Evolutionary conservation across 2,888 invertebrate genomes (phyloP), one percentile per base, ranked within the genome.

Genomic region (Andrena flavipes): DNA sequence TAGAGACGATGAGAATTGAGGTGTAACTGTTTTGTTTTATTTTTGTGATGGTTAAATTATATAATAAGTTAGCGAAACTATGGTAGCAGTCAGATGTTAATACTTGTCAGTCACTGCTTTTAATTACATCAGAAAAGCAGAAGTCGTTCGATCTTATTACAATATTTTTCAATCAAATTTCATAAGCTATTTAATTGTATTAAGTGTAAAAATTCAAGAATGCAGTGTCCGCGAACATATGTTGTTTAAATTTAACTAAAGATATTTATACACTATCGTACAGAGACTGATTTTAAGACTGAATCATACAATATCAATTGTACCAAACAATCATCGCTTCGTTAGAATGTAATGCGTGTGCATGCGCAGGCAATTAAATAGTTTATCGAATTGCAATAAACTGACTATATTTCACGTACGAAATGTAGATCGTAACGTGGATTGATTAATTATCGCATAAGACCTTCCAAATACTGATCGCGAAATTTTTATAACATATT

Each of bases 1-100:
- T 88, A 74, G 81, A 79, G 67, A 89, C 91, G 7, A 90, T 29
- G 92, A 42, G 20, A 69, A 13, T 49, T 82, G 26, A 79, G 29
- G 8, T 23, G 62, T 26, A 42, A 30, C 23, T 42, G 35, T 68
- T 8, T 8, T 20, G 42, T 56, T 30, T 76, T 42, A 4, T 23
- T 64, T 16, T 16, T 62, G 5, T 51, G 59, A 70, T n/a, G 35
- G 20, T 35, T 35, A 23, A 64, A 26, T 26, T 64, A 42, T 30
- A 23, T 42, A 42, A 42, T 64, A 56, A 4, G 13, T 56, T 56
- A 10, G 10, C 56, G 26, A 56, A 13, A 56, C 13, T 26, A 23
- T 20, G 20, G 26, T 59, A 59, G 13, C 16, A 29, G 29, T 59
- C 16, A 16, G 7, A 59, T 26, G 29, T 29, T 29, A 59, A 16